Base-by-base conservation (phyloP, 2,888 invertebrate genomes). In the Tridacna crocea region DNA sequence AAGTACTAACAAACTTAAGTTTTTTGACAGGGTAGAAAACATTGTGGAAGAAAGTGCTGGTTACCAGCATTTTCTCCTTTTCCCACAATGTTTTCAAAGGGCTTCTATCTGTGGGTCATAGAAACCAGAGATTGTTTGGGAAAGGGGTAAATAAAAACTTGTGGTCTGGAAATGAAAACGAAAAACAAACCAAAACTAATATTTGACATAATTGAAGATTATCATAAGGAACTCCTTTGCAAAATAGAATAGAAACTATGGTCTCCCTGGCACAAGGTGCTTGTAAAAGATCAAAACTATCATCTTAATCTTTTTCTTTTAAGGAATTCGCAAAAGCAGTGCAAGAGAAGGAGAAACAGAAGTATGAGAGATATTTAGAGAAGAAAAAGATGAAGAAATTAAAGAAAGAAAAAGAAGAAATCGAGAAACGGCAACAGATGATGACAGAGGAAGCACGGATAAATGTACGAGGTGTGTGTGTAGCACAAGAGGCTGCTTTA, bases 331-430 rank as follows among this genome's bases (percentile, higher is more conserved):
- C 92, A 0, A 87, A 90, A 22, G 84, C 85, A 74, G 87, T 91
- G 63, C 93, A 91, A 78, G 92, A 91, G 72, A 92, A 91, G 78
- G 93, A 92, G 82, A 91, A 91, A 82, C 81, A 87, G 78, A 90
- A 89, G 74, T 92, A 91, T 84, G 92, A 92, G 82, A 85, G 90
- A 73, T 90, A 91, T 60, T 79, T 91, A 80, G 90, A 92, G 87
- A 92, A 89, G 86, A 92, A 91, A 83, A 89, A 88, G 77, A 89
- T 88, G 73, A 88, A 90, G 48, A 88, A 91, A 77, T 80, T 93
- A 76, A 91, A 92, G 78, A 90, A 90, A 75, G 92, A 93, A 76
- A 77, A 92, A 65, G 89, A 91, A 76, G 79, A 88, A 46, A 87
- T 93, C 70, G 93, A 93, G 72, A 86, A 85, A 72, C 84, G 88